phyloP scores from a whole-genome alignment of 2,888 invertebrate species.

The Protodeltote pygarga region DNA sequence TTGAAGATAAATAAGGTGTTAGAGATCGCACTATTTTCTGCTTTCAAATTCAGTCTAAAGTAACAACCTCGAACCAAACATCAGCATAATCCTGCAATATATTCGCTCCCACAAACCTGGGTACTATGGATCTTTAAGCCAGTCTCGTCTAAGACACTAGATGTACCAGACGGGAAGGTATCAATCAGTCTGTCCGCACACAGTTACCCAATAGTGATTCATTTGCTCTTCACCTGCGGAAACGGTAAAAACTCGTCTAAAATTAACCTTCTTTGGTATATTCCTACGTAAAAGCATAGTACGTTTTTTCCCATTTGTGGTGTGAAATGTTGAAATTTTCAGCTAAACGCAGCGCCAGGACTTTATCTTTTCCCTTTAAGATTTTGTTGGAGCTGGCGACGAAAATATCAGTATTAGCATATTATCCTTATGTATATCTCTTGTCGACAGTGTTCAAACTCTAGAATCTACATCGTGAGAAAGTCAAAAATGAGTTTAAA shows the following conservation, averaged over 20 bases:
- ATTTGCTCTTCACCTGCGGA: constrained; percentile 27
- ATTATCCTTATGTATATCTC: too few species aligned
- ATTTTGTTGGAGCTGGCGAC: too few species aligned
- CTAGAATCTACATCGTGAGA: too few species aligned
- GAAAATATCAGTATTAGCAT: too few species aligned
- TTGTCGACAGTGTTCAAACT: too few species aligned
- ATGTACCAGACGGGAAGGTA: constrained; percentile 41
- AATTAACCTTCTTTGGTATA: constrained; percentile 28
- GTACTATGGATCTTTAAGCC: constrained; percentile 12
- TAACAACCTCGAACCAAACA: constrained; percentile 10
- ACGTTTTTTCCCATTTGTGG: constrained; percentile 13
- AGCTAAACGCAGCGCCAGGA: too few species aligned
- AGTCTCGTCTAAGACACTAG: constrained; percentile 30
- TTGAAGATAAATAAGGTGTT: not conserved
- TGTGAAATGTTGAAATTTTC: constrained; percentile 1
- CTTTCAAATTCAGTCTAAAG: constrained; percentile 7
- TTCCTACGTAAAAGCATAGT: too few species aligned
- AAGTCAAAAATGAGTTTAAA: too few species aligned
- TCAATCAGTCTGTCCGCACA: constrained; percentile 40
- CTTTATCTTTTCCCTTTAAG: too few species aligned
- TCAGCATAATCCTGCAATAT: constrained; percentile 34
- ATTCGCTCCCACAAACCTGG: constrained; percentile 15
- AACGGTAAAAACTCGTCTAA: constrained; percentile 30
- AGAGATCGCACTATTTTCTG: constrained; percentile 1
- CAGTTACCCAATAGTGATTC: constrained; percentile 41